Evolutionary conservation across 2,113 vertebrate genomes (phyloP), one percentile per base, ranked within the genome.

Genomic region (Piaya cayana): DNA sequence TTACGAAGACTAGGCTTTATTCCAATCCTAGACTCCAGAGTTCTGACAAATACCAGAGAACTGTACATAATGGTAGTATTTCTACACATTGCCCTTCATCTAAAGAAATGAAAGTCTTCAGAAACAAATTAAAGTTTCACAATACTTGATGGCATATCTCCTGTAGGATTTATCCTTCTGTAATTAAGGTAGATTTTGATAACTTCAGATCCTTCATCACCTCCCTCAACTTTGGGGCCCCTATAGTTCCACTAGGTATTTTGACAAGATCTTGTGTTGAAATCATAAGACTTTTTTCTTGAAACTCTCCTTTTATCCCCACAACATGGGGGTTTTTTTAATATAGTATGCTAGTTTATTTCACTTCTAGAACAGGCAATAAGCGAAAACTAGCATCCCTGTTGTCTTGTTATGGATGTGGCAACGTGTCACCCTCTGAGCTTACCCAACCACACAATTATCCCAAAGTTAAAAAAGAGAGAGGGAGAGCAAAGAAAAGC

Each of bases 401-500:
- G 86, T 60, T 80, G 90, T 90, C 95, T 93, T 67, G 18, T 71
- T 97, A 88, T 96, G 95, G 83, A 96, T 97, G 94, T 95, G 77
- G 96, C 95, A 96, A 96, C 81, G 87, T 55, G 86, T 97, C 14
- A 5, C 74, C 68, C 86, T 97, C 93, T 95, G 39, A 95, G 81
- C 53, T 82, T 84, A 72, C 78, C 39, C 65, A 87, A 59, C 77
- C 78, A 79, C 89, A 87, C 25, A 95, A 69, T 97, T 97, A 93
- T 50, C 36, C 70, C 42, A 67, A 90, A 75, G 97, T 96, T 91
- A 52, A 95, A 93, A 93, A 96, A 92, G 92, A 82, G 89, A 95
- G 88, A 86, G 60, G 45, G 83, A 92, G 86, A 82, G 87, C 87
- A 96, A 95, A 96, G 86, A 95, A 84, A 95, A 95, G 84, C 94